These are phyloP conservation scores for Mastomys coucha DNA, from an alignment of 2,113 vertebrate genomes.

Conservation along the genomic window DNA sequence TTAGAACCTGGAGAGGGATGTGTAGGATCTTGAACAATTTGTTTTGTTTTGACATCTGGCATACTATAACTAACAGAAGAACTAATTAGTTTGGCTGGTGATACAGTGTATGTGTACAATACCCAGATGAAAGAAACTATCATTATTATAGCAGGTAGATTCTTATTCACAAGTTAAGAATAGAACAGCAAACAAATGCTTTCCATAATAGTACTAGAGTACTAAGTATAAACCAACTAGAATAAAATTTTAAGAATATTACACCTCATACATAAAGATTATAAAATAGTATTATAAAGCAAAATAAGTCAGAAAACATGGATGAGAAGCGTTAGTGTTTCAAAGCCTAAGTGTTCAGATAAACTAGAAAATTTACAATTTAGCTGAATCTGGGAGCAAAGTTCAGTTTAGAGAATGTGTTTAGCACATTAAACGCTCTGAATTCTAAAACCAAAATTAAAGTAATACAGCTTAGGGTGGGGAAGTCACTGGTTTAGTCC, in stretches of 20 bases:
- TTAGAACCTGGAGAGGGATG: not conserved
- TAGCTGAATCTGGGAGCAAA: not conserved
- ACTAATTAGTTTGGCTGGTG: not conserved
- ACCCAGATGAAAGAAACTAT: not conserved
- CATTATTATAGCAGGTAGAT: not conserved
- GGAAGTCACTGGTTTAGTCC: not conserved
- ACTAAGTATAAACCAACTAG: not conserved
- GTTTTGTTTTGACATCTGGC: not conserved
- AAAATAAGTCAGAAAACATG: not conserved
- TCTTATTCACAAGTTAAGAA: not conserved
- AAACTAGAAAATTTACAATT: not conserved
- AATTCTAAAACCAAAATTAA: not conserved
- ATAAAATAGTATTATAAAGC: not conserved
- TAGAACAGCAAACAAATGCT: not conserved
- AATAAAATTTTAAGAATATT: not conserved
- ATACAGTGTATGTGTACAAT: not conserved
- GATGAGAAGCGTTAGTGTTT: not conserved
- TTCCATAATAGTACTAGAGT: not conserved
- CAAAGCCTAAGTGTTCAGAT: not conserved
- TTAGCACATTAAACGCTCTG: not conserved
- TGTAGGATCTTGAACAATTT: not conserved
- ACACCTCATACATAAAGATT: not conserved
- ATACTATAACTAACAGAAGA: not conserved
- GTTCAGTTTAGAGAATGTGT: not conserved
- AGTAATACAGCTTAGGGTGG: not conserved